Evolutionary conservation across 2,888 invertebrate species (phyloP).

Genomic region (Meloe dianella): DNA sequence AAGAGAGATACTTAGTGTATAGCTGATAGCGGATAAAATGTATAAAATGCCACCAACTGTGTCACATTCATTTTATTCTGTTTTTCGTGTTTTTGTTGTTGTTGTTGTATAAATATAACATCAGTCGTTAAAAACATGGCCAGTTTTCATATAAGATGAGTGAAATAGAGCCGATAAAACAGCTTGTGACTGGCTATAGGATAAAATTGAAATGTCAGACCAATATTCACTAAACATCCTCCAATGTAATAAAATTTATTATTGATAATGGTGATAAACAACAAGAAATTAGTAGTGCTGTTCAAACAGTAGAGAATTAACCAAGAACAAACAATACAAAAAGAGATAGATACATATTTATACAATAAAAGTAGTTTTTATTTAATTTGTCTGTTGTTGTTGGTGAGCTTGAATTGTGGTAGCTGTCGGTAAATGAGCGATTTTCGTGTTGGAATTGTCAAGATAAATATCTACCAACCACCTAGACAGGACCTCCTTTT

Average conservation of each 20-base stretch:
- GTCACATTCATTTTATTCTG: constrained; percentile 41
- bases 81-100: neutral
- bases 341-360: neutral
- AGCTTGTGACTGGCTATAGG: constrained; percentile 57
- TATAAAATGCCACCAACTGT: constrained; percentile 50
- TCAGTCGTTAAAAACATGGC: constrained; percentile 51
- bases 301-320: neutral
- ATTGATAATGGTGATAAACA: constrained; percentile 31
- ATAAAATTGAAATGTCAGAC: constrained; percentile 57
- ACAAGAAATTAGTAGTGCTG: constrained; percentile 3
- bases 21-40: constrained; percentile 26
- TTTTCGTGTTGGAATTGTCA: constrained; percentile 42
- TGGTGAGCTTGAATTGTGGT: neutral
- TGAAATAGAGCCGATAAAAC: constrained; percentile 59
- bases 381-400: neutral
- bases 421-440: constrained; percentile 42
- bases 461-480: constrained; percentile 43
- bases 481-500: constrained; percentile 27
- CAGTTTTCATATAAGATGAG: constrained; percentile 54
- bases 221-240: constrained; percentile 15
- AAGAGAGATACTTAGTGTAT: constrained; percentile 48
- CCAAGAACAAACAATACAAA: neutral
- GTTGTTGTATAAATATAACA: constrained; percentile 42
- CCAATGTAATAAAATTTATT: constrained; percentile 31
- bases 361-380: neutral